A percentile compares a stretch with the other conserved stretches of the same genome.
phyloP scores from a whole-genome alignment of 1,140 invertebrate species.

The Heliconius congener region DNA sequence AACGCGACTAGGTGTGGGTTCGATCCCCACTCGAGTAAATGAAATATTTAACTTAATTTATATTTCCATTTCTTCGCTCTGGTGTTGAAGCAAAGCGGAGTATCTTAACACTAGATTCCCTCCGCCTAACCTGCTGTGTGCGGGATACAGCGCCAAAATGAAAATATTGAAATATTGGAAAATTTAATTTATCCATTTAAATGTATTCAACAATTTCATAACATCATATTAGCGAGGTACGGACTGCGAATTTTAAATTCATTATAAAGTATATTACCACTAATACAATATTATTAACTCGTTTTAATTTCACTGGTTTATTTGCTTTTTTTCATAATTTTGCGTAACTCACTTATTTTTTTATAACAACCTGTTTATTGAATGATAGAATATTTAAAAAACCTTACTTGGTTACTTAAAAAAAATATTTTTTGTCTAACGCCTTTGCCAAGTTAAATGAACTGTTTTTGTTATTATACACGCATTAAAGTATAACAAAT shows the following conservation, averaged over 20 bases:
- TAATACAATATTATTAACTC: background rate
- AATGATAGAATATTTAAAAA: too few species aligned
- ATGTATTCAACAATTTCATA: background rate
- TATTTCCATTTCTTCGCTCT: too few species aligned
- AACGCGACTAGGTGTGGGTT: too few species aligned
- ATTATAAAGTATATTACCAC: background rate
- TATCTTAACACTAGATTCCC: background rate
- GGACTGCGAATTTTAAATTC: background rate
- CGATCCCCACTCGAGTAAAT: too few species aligned
- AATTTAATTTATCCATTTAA: background rate
- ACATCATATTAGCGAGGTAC: background rate
- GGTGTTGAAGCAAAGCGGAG: too few species aligned
- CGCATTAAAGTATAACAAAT: too few species aligned
- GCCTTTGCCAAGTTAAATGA: too few species aligned
- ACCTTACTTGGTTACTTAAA: too few species aligned
- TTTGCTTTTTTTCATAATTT: background rate
- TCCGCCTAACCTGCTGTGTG: background rate
- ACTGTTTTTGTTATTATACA: too few species aligned
- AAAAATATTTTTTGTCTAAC: too few species aligned
- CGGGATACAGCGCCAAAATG: too few species aligned
- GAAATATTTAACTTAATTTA: too few species aligned
- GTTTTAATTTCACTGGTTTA: conserved; percentile 2
- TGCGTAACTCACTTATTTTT: background rate
- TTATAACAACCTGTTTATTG: background rate
- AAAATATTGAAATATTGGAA: background rate